These are phyloP conservation scores for Molossus alvarezi DNA, from an alignment of 2,797 vertebrate genomes.

Conservation along the genomic window DNA sequence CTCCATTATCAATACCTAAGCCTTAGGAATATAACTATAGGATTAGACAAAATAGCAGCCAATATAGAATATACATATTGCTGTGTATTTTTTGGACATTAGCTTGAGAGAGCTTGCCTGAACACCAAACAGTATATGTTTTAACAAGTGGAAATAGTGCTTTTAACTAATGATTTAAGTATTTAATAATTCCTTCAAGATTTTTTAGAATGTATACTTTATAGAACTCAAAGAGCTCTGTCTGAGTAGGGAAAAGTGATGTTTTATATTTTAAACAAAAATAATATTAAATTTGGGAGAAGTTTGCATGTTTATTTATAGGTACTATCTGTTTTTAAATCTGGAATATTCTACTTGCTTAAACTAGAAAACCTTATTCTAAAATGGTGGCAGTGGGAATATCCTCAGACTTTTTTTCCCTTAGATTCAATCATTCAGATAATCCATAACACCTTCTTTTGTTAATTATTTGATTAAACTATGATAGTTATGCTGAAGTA, in stretches of 20 bases:
- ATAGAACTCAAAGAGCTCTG: slow-evolving; percentile 11
- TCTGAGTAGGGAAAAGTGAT: neutral
- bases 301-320: slow-evolving; percentile 60
- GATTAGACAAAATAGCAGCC: neutral
- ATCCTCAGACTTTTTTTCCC: neutral
- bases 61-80: slow-evolving; percentile 32
- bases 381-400: slow-evolving; percentile 45
- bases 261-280: slow-evolving; percentile 69
- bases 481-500: neutral
- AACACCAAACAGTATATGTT: neutral
- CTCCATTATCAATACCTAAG: neutral
- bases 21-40: slow-evolving; percentile 54
- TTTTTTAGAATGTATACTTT: slow-evolving; percentile 62
- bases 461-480: slow-evolving; percentile 44
- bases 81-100: slow-evolving; percentile 13
- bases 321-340: slow-evolving; percentile 56
- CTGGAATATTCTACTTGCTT: slow-evolving; percentile 58
- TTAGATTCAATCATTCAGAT: neutral
- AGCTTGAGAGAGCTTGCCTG: slow-evolving; percentile 25
- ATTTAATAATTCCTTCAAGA: neutral
- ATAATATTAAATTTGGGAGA: slow-evolving; percentile 46
- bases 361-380: slow-evolving; percentile 41
- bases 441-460: slow-evolving; percentile 39
- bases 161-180: neutral
- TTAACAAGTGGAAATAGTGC: slow-evolving; percentile 44